Base-by-base conservation (phyloP, 2,797 vertebrate genomes). In the Ctenosaura bakeri region DNA sequence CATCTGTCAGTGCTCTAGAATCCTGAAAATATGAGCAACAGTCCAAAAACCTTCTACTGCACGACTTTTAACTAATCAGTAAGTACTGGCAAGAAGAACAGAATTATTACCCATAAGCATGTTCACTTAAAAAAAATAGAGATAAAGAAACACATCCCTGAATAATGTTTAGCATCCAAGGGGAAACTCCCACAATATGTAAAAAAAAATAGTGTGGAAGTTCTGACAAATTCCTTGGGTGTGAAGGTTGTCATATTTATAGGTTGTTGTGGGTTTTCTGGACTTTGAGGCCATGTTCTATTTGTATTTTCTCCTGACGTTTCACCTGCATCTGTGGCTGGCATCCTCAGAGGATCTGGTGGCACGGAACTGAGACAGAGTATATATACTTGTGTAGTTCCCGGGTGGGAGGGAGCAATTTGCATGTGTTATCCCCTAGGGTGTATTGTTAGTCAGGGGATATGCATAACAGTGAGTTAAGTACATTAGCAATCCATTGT, bases 161-260 rank as follows among this genome's bases (percentile, higher is more conserved):
- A 95, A 95, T 94, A 95, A 95, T 95, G 96, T 96, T 97, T 56
- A 81, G 91, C 69, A 85, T 96, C 96, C 96, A 97, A 97, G 93
- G 94, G 96, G 96, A 1, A 24, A 97, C 94, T 26, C 29, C 10
- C 32, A 97, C 96, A 97, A 95, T 96, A 93, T 85, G 94, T 96
- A 32, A 46, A 97, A 96, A 93, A 94, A 73, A 90, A 94, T 91
- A 96, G 96, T 96, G 96, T 96, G 96, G 96, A 96, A 96, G 96
- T 97, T 96, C 97, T 94, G 95, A 97, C 96, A 96, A 97, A 97
- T 97, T 97, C 97, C 96, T 97, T 96, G 96, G 97, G 95, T 97
- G 97, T 97, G 97, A 97, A 95, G 96, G 96, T 97, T 97, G 96
- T 46, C 42, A 46, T 46, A 46, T 46, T 46, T 46, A 46, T 46